A percentile compares a stretch with the other conserved stretches of the same genome.
phyloP scores from a whole-genome alignment of 2,888 invertebrate species.

The Oscheius onirici region DNA sequence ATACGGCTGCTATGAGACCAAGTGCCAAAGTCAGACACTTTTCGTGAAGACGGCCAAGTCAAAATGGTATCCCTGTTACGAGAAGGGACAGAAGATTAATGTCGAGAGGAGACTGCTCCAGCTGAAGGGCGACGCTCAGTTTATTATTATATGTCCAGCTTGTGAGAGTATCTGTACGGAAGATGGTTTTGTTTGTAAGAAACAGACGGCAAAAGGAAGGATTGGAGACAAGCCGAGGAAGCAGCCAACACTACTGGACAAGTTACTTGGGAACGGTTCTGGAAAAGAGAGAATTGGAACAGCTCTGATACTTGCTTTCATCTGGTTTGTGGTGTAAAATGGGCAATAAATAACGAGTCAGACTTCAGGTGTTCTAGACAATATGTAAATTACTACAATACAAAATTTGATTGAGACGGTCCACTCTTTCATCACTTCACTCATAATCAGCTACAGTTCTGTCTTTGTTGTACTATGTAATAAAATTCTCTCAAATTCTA shows the following conservation, averaged over 20 bases:
- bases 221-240: neutral
- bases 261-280: neutral
- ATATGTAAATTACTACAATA: too few relatives aligned
- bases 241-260: neutral
- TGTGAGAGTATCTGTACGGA: neutral
- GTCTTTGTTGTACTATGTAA: too few relatives aligned
- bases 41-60: constrained; percentile 1
- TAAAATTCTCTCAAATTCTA: too few relatives aligned
- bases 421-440: too few relatives aligned
- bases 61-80: constrained; percentile 3
- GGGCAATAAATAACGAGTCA: too few relatives aligned
- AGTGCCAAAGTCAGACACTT: neutral
- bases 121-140: neutral
- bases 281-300: too few relatives aligned
- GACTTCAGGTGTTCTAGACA: too few relatives aligned
- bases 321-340: too few relatives aligned
- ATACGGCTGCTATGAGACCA: constrained; percentile 7
- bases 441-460: too few relatives aligned
- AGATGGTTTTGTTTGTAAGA: neutral
- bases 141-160: neutral
- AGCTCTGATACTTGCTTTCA: too few relatives aligned
- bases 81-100: neutral
- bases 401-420: too few relatives aligned
- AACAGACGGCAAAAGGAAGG: neutral
- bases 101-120: neutral